Conservation (phyloP, 2,797 vertebrate genomes). For the Onychomys arenicola region DNA sequence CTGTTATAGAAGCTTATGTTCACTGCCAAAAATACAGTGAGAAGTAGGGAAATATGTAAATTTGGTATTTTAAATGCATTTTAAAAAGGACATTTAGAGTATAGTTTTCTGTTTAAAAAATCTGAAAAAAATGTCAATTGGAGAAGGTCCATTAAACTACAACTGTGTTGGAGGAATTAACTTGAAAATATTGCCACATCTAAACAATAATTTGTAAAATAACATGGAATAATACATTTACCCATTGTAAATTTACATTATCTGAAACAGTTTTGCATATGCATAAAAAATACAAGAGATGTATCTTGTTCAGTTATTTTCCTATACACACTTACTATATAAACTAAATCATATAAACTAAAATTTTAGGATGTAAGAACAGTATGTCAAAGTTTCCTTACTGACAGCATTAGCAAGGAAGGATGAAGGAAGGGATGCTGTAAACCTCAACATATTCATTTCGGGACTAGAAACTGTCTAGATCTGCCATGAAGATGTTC, state of each 20-base stretch:
- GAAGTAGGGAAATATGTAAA: slow-evolving; percentile 38
- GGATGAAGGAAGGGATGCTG: not conserved
- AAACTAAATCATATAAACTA: not conserved
- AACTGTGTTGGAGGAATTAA: not conserved
- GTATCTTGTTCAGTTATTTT: not conserved
- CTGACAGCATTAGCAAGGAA: not conserved
- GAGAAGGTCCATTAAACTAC: not conserved
- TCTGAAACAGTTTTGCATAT: not conserved
- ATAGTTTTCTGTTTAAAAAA: not conserved
- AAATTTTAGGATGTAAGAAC: not conserved
- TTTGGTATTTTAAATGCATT: slow-evolving; percentile 13
- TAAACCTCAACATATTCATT: not conserved
- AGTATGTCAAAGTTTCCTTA: not conserved
- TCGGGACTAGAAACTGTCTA: not conserved
- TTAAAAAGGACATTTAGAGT: not conserved
- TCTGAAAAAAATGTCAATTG: not conserved
- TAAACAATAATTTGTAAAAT: not conserved
- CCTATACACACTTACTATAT: not conserved
- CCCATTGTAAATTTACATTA: not conserved
- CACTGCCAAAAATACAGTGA: not conserved
- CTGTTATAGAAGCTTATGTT: not conserved
- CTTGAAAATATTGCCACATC: not conserved
- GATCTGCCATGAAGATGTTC: not conserved
- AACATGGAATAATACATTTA: too few relatives aligned
- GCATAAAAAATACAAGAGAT: not conserved